Evolutionary conservation across 2,113 vertebrate genomes (phyloP).

Genomic region (Aptenodytes forsteri): DNA sequence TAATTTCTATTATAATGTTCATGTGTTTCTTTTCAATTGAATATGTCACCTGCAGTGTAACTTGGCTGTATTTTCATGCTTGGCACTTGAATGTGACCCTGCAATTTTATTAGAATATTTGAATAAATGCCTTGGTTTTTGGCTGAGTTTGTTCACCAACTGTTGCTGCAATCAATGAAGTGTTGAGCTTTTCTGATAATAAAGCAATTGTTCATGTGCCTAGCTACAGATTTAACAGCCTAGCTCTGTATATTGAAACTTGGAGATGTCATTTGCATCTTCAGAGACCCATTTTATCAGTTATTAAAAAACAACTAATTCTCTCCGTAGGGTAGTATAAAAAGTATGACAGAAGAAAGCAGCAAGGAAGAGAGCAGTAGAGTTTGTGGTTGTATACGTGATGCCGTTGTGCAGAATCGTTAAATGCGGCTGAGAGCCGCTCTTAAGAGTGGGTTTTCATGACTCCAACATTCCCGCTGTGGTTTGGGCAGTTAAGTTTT

Average conservation of each 20-base stretch:
- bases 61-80: conserved; percentile 3
- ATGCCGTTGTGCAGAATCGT: background rate
- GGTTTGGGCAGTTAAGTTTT: conserved; percentile 44
- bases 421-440: background rate
- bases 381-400: background rate
- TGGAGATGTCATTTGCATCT: background rate
- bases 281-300: background rate
- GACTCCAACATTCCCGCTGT: conserved; percentile 43
- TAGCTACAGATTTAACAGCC: background rate
- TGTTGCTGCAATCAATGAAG: conserved; percentile 10
- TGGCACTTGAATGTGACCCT: background rate
- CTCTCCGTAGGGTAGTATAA: background rate
- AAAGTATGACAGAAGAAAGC: background rate
- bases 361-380: background rate
- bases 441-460: conserved; percentile 7
- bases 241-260: background rate
- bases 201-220: background rate
- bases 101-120: conserved; percentile 34
- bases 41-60: background rate
- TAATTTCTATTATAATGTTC: background rate
- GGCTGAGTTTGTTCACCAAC: background rate
- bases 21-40: background rate
- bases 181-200: background rate
- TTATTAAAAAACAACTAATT: background rate
- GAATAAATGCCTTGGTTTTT: conserved; percentile 22